These are phyloP conservation scores for Tubulanus polymorphus DNA, from an alignment of 2,888 invertebrate genomes.

Conservation along the genomic window DNA sequence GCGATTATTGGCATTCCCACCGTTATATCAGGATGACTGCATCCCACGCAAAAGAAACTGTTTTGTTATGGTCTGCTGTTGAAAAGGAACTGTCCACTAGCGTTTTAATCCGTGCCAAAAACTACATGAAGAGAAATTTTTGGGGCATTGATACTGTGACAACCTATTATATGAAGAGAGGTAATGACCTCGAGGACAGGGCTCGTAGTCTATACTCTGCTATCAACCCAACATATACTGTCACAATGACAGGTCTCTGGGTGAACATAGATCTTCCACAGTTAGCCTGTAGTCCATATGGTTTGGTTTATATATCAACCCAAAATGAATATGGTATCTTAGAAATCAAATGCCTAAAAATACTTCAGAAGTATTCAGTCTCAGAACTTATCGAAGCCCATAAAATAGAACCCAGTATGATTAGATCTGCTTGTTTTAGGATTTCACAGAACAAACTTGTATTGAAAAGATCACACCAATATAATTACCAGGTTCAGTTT, in stretches of 20 bases:
- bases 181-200: neutral
- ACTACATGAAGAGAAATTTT: neutral
- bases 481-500: conserved; percentile 4
- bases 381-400: neutral
- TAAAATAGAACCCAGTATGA: neutral
- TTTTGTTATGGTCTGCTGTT: neutral
- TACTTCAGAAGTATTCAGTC: neutral
- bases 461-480: neutral
- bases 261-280: neutral
- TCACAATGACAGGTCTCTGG: neutral
- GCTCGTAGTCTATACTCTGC: neutral
- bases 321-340: neutral
- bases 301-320: neutral
- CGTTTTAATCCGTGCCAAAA: neutral
- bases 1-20: neutral
- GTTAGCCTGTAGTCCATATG: neutral
- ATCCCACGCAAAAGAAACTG: neutral
- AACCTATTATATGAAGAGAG: neutral
- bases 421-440: neutral
- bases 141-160: neutral
- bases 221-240: neutral
- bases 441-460: neutral
- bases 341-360: conserved; percentile 1
- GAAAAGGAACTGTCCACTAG: neutral
- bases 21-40: neutral